Percentiles rank a stretch among this genome's conserved stretches.
Evolutionary conservation across 1,140 invertebrate species (phyloP).

Genomic region (Lepidostoma basale): DNA sequence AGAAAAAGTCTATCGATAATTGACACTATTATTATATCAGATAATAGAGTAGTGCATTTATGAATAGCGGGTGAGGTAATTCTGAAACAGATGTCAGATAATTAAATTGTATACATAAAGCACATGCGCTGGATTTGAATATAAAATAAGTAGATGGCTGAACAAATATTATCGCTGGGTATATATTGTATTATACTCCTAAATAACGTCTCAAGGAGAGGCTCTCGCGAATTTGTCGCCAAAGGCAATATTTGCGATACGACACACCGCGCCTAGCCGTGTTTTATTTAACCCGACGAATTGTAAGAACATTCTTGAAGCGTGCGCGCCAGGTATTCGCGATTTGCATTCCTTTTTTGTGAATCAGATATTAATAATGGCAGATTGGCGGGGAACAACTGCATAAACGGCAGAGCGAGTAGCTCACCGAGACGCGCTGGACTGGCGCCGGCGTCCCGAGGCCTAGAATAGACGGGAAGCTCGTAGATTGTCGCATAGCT

Average conservation of each 20-base stretch:
- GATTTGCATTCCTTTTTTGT: not conserved
- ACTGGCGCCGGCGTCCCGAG: too few relatives aligned
- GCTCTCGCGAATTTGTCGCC: constrained; percentile 3
- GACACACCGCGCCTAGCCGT: not conserved
- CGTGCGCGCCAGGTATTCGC: not conserved
- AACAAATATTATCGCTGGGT: constrained; percentile 6
- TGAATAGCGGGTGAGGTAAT: too few relatives aligned
- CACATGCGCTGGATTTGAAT: constrained; percentile 2
- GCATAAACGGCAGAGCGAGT: not conserved
- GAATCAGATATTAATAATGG: too few relatives aligned
- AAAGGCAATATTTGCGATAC: constrained; percentile 6
- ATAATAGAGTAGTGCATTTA: too few relatives aligned
- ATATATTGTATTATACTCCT: not conserved
- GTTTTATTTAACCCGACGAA: constrained; percentile 5
- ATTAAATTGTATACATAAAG: not conserved
- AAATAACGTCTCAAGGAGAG: not conserved
- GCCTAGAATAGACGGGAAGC: too few relatives aligned
- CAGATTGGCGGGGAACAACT: not conserved
- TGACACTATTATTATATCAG: too few relatives aligned
- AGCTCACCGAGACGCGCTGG: not conserved
- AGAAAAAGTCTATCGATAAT: too few relatives aligned
- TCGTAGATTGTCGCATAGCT: too few relatives aligned
- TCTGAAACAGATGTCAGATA: not conserved
- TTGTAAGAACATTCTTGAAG: constrained; percentile 1
- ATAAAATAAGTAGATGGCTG: not conserved